phyloP scores from a whole-genome alignment of 2,113 vertebrate genomes.

The Gymnocephalus cernua region DNA sequence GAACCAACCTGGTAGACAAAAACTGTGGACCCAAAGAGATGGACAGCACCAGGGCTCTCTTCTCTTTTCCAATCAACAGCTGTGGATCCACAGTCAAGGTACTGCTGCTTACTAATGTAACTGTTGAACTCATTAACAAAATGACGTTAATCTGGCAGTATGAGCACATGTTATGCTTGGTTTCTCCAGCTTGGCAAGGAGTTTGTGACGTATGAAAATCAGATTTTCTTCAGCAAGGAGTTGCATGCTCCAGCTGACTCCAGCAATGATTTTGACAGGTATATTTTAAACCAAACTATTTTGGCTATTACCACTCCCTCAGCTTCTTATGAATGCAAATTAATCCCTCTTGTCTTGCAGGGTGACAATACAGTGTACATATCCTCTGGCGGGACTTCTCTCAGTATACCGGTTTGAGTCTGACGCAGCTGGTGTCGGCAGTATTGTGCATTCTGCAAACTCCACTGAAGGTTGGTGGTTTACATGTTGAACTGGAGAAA shows the following conservation, averaged over 20 bases:
- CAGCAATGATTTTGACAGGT: constrained; percentile 65
- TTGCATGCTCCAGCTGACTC: constrained; percentile 33
- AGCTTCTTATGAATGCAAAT: no score
- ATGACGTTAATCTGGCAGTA: background rate
- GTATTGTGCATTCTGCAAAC: background rate
- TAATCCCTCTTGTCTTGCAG: constrained; percentile 40
- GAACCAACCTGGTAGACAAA: constrained; percentile 58
- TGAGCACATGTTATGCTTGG: background rate
- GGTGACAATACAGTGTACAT: constrained; percentile 69
- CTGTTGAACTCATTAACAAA: background rate
- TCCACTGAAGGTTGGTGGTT: background rate
- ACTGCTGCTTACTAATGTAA: background rate
- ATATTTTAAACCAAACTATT: background rate
- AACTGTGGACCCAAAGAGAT: constrained; percentile 72
- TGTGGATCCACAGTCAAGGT: constrained; percentile 81
- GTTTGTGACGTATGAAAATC: constrained; percentile 79
- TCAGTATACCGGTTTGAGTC: constrained; percentile 65
- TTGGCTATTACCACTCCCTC: background rate
- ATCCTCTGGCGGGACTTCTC: constrained; percentile 65
- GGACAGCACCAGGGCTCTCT: constrained; percentile 70
- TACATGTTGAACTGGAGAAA: background rate
- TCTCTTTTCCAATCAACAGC: constrained; percentile 70
- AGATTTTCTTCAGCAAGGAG: constrained; percentile 61
- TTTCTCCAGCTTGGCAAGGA: constrained; percentile 60
- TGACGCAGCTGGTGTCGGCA: constrained; percentile 54